phyloP scores from a whole-genome alignment of 2,797 vertebrate genomes.

The Taenioides sp. region DNA sequence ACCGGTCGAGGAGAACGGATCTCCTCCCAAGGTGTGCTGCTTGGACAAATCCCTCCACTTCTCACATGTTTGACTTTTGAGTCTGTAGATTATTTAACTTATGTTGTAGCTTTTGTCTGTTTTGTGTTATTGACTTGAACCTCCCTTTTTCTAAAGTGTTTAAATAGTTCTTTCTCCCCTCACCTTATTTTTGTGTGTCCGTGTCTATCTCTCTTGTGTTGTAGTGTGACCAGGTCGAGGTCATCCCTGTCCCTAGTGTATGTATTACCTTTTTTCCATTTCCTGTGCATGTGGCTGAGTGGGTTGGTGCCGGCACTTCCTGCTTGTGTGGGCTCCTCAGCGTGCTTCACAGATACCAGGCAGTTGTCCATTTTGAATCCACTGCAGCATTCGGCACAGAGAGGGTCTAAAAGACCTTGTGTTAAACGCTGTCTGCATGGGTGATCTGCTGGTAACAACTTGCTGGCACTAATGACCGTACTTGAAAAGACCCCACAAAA shows the following conservation, averaged over 20 bases:
- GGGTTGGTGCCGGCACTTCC: constrained; percentile 57
- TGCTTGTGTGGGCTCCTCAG: constrained; percentile 56
- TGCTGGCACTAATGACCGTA: constrained; percentile 34
- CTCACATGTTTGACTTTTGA: background rate
- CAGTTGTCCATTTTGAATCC: constrained; percentile 42
- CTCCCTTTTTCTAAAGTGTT: constrained; percentile 58
- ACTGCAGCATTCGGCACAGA: constrained; percentile 21
- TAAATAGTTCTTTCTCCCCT: constrained; percentile 44
- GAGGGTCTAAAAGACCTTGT: constrained; percentile 35
- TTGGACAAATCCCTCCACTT: background rate
- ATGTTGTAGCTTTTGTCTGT: constrained; percentile 1
- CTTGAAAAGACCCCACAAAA: background rate
- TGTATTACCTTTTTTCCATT: constrained; percentile 84
- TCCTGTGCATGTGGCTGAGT: constrained; percentile 75
- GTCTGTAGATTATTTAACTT: background rate
- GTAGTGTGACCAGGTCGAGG: constrained; percentile 97
- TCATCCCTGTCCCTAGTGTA: constrained; percentile 97
- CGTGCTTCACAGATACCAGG: constrained; percentile 39
- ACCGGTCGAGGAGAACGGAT: constrained; percentile 93
- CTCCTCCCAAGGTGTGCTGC: constrained; percentile 88
- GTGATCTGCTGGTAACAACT: constrained; percentile 41
- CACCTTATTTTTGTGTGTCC: constrained; percentile 69
- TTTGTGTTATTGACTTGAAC: constrained; percentile 19
- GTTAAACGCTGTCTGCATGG: constrained; percentile 51
- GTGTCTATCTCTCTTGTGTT: constrained; percentile 75